Percentiles rank a stretch among this genome's conserved stretches.
phyloP scores from a whole-genome alignment of 2,888 invertebrate genomes.

The Stramonita haemastoma region DNA sequence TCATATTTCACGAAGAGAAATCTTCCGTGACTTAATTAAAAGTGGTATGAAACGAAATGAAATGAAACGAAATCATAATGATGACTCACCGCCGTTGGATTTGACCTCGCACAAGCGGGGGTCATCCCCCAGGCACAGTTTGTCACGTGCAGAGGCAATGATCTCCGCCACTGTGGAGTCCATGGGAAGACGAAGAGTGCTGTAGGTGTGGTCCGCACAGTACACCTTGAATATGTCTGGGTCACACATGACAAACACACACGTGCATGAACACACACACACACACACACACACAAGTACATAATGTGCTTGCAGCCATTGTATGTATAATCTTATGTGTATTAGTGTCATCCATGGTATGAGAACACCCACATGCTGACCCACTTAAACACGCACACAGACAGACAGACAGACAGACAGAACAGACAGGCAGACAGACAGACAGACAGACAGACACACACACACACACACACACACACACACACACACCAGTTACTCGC shows the following conservation, averaged over 20 bases:
- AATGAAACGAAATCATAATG: too few species aligned
- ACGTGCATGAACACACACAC: not conserved
- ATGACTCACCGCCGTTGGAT: constrained; percentile 80
- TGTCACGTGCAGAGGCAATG: constrained; percentile 85
- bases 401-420: too few species aligned
- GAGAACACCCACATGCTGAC: not conserved
- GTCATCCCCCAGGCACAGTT: constrained; percentile 85
- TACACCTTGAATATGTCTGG: constrained; percentile 88
- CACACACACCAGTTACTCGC: too few species aligned
- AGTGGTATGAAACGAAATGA: too few species aligned
- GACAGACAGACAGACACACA: not conserved
- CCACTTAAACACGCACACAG: not conserved
- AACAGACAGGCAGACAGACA: not conserved
- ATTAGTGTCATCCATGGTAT: too few species aligned
- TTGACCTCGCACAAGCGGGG: constrained; percentile 87
- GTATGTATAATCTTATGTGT: not conserved
- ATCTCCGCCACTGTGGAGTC: constrained; percentile 86
- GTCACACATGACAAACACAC: constrained; percentile 34
- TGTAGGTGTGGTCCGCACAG: constrained; percentile 89
- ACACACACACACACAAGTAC: not conserved
- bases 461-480: too few species aligned
- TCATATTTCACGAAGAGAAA: too few species aligned
- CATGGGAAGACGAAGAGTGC: constrained; percentile 86
- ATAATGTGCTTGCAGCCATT: not conserved
- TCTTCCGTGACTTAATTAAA: too few species aligned